Evolutionary conservation across 53 echinoderm and acorn worm genomes (phyloP).

Genomic region (Henricia sp.): DNA sequence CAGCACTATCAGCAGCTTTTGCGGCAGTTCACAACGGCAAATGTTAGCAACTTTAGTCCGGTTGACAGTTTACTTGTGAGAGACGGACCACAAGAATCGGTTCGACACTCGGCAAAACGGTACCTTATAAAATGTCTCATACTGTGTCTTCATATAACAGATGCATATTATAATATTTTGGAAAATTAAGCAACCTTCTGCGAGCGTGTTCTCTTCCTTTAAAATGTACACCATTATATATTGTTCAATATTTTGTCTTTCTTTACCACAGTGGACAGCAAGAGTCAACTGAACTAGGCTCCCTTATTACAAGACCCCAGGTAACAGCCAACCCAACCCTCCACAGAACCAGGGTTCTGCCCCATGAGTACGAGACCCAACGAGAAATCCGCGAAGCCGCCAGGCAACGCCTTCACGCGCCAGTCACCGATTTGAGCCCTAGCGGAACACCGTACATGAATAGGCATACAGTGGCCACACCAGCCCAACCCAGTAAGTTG

Average conservation of each 20-base stretch:
- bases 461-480: slow-evolving; percentile 52
- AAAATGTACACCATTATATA: background rate
- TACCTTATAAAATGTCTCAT: background rate
- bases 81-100: background rate
- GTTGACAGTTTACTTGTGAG: background rate
- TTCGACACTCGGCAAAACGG: slow-evolving; percentile 10
- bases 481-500: slow-evolving; percentile 76
- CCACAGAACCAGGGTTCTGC: slow-evolving; percentile 56
- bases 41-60: slow-evolving; percentile 10
- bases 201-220: background rate
- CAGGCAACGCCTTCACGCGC: slow-evolving; percentile 71
- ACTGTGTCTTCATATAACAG: background rate
- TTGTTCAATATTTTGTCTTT: background rate
- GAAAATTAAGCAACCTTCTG: no score
- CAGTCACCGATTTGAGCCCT: slow-evolving; percentile 71
- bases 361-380: slow-evolving; percentile 71
- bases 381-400: slow-evolving; percentile 79
- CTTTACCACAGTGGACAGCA: background rate
- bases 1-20: slow-evolving; percentile 81
- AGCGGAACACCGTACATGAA: slow-evolving; percentile 29
- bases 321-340: slow-evolving; percentile 5
- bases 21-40: slow-evolving; percentile 69
- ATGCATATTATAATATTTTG: no score
- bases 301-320: background rate
- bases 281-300: slow-evolving; percentile 28